A percentile compares a stretch with the other conserved stretches of the same genome.
Evolutionary conservation across 2,888 invertebrate genomes (phyloP).

Genomic region (Zele albiditarsus): DNA sequence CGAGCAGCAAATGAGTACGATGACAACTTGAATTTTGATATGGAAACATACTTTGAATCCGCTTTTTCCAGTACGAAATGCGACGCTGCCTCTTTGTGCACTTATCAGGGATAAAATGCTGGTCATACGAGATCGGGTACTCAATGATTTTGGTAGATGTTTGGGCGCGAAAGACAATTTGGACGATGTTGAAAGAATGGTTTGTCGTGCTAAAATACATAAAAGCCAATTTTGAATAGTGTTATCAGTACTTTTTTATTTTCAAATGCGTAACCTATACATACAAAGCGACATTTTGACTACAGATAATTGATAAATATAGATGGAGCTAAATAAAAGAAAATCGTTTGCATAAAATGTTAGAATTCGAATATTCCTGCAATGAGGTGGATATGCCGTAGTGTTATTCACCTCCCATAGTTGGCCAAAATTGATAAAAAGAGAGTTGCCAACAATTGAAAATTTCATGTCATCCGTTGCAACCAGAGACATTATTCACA

Average conservation of each 20-base stretch:
- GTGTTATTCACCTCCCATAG: too few species aligned
- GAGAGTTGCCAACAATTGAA: too few species aligned
- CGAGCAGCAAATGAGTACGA: too few species aligned
- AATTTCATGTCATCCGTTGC: too few species aligned
- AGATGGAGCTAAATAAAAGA: too few species aligned
- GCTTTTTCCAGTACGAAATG: constrained; percentile 51
- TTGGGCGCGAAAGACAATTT: background rate
- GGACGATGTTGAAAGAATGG: background rate
- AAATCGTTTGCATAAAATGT: too few species aligned
- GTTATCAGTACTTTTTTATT: background rate
- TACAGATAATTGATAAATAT: too few species aligned
- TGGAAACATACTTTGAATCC: constrained; percentile 45
- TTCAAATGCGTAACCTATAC: background rate
- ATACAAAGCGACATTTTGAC: background rate
- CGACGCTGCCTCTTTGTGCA: constrained; percentile 42
- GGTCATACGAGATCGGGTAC: constrained; percentile 21
- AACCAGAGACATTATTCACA: too few species aligned
- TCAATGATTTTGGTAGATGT: background rate
- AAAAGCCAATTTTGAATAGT: too few species aligned
- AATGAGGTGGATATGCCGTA: too few species aligned
- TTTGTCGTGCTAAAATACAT: constrained; percentile 7
- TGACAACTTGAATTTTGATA: background rate
- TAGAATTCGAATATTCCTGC: too few species aligned
- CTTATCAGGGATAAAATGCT: constrained; percentile 46
- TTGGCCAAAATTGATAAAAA: too few species aligned